A percentile compares a stretch with the other conserved stretches of the same genome.
Conservation (phyloP, 2,888 invertebrate genomes). For the Apotomis betuletana region DNA sequence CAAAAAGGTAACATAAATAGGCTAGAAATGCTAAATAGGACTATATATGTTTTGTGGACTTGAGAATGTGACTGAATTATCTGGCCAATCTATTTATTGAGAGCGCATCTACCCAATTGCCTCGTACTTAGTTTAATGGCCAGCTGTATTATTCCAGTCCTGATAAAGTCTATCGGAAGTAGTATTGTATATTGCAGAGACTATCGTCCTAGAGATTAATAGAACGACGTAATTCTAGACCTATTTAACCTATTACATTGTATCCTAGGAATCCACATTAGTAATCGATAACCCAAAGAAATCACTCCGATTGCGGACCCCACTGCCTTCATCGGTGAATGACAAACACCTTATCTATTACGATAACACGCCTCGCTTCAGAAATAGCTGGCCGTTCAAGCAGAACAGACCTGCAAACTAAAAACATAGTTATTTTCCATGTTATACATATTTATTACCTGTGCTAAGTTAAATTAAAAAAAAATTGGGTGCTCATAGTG, state of each 20-base stretch:
- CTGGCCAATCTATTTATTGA: too few relatives aligned
- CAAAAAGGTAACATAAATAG: too few relatives aligned
- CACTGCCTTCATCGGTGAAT: slow-evolving; percentile 59
- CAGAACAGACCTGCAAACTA: slow-evolving; percentile 55
- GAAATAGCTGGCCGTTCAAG: slow-evolving; percentile 64
- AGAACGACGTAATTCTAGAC: neutral
- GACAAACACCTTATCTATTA: slow-evolving; percentile 73
- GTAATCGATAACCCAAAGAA: slow-evolving; percentile 35
- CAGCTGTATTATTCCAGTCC: too few relatives aligned
- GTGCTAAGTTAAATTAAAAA: slow-evolving; percentile 1
- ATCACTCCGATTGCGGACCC: slow-evolving; percentile 39
- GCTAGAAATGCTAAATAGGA: too few relatives aligned
- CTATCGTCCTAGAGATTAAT: too few relatives aligned
- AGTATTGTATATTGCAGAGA: too few relatives aligned
- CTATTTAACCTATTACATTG: slow-evolving; percentile 20
- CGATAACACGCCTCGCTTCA: slow-evolving; percentile 71
- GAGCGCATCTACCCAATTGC: too few relatives aligned
- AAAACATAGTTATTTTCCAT: slow-evolving; percentile 29
- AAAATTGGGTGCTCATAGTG: slow-evolving; percentile 34
- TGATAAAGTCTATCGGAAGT: too few relatives aligned
- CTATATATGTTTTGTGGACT: too few relatives aligned
- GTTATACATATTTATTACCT: slow-evolving; percentile 13
- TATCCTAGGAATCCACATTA: slow-evolving; percentile 19
- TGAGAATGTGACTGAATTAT: too few relatives aligned
- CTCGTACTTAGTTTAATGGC: too few relatives aligned